Base-by-base conservation (phyloP, 2,888 invertebrate genomes). In the Calameuta filiformis region DNA sequence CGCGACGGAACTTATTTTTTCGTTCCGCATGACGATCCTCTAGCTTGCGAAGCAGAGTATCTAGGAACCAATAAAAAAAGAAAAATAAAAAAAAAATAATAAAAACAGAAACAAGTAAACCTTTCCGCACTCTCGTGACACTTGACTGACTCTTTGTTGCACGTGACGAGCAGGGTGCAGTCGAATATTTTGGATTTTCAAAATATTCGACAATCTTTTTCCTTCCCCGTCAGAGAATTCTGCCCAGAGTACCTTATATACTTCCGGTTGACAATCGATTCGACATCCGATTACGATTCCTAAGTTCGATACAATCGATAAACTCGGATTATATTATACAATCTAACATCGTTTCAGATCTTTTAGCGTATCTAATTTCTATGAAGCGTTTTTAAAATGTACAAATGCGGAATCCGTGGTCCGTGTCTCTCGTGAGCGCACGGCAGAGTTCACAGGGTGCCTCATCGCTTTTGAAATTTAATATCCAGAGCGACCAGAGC, bases 321-420 rank as follows among this genome's bases (percentile, higher is more conserved):
- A 82, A 80, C 33, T 73, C 56, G 56, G 23, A 31, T 73, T 35
- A 81, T 77, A 75, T 80, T 75, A 76, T 81, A 80, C 77, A 75
- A 74, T 79, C 76, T 79, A 83, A 81, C 77, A 79, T 81, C 79
- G 35, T 76, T 75, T 79, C 81, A 83, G 82, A 82, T 83, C 78
- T 82, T 56, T 82, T 76, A 81, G 83, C 77, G 68, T 78, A 76
- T 76, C 81, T 81, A 84, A 81, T 77, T 76, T 81, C 83, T 85
- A 85, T 77, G 75, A 85, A 85, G 85, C 83, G 78, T 81, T 82
- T 82, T 85, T 81, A 78, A 80, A 85, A 83, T 83, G 78, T 84
- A 81, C 80, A 85, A 78, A 56, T 56, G 23, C 23, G 56, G 23
- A 9, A 23, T 56, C 56, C 56, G 56, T 23, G 37, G 9, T 12